Evolutionary conservation across 2,113 vertebrate genomes (phyloP), one percentile per base, ranked within the genome.

Genomic region (Archilochus colubris): DNA sequence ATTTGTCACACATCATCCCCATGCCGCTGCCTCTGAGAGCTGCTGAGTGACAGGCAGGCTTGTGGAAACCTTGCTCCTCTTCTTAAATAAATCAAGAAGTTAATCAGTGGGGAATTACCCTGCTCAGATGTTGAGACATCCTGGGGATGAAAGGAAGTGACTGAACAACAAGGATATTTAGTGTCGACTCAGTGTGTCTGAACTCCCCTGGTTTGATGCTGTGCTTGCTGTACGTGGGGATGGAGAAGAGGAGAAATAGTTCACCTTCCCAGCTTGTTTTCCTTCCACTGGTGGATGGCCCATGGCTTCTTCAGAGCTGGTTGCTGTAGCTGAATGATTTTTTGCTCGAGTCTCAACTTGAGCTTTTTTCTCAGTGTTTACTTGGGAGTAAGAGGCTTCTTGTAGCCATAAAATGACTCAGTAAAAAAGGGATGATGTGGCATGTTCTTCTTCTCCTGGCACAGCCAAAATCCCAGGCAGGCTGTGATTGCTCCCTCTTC

Each of bases 61-160:
- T 54, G 54, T 53, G 74, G 59, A 89, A 96, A 66, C 88, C 81
- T 91, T 82, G 50, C 84, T 50, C 6, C 62, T 92, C 58, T 69
- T 84, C 85, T 92, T 87, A 91, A 94, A 89, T 94, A 94, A 92
- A 95, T 89, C 88, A 92, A 89, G 89, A 94, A 80, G 82, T 88
- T 94, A 92, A 95, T 94, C 92, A 69, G 59, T 38, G 17, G 87
- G 93, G 96, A 95, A 96, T 94, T 89, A 90, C 68, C 7, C 1
- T 50, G 87, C 92, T 96, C 59, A 78, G 93, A 86, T 92, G 93
- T 87, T 95, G 94, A 94, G 94, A 95, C 95, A 85, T 80, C 75
- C 55, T 73, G 66, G 72, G 75, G 64, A 88, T 96, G 87, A 93
- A 96, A 89, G 68, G 94, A 94, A 95, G 30, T 30, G 67, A 90